Evolutionary conservation across 2,888 invertebrate genomes (phyloP), one percentile per base, ranked within the genome.

Genomic region (Tricholauxania praeusta): DNA sequence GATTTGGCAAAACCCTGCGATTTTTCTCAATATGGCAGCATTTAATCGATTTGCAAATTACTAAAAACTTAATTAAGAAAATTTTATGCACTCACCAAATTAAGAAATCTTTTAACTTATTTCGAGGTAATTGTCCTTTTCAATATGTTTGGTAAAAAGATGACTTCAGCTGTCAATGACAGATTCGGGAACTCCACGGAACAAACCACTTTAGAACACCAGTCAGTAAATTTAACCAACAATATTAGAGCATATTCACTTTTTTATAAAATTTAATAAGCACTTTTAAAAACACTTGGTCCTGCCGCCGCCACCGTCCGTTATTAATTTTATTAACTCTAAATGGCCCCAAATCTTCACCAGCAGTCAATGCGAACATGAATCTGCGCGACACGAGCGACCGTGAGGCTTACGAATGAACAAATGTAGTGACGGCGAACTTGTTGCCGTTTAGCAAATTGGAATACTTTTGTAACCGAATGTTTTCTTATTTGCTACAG

Each of bases 381-480:
- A 68, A 59, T 59, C 68, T 49, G 57, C 48, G n/a, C 53, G n/a
- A 67, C 22, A 48, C 69, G 60, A 67, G 6, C 28, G 28, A 28
- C 22, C 49, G 15, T 49, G 28, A 60, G 62, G 69, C 68, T 15
- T 28, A 59, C 62, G 69, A 51, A 28, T n/a, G 51, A 60, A 59
- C 48, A 68, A 19, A 59, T 22, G 22, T 3, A 17, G 60, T 52
- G 39, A 64, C 64, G 71, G 64, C 47, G 64, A 64, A 71, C 71
- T 71, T 71, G 71, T 71, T 71, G 71, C 71, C 71, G 71, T 71
- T 55, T 52, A 57, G 14, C 48, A 48, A 67, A 75, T 74, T 74
- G 55, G 68, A 57, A 66, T 71, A 15, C 5, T 28, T 55, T n/a
- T n/a, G 19, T 17, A 48, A 49, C 51, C 12, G 12, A 55, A 51